Evolutionary conservation across 1,140 invertebrate species (phyloP), one percentile per base, ranked within the genome.

Genomic region (Pogonognathellus flavescens): DNA sequence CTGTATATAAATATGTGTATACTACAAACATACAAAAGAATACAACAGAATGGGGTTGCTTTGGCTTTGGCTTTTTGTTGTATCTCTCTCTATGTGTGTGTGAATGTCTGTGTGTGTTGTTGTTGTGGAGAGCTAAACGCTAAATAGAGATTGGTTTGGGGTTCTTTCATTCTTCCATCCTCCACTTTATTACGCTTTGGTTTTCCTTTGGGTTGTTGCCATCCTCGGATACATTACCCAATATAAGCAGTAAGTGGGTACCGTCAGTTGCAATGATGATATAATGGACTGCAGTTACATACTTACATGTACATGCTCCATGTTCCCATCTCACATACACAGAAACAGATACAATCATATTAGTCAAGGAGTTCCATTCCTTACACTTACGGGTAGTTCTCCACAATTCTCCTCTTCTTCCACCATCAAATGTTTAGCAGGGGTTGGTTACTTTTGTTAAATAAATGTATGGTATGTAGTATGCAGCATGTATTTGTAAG

Each of bases 91-190:
- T n/a, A n/a, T n/a, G n/a, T n/a, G n/a, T n/a, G n/a, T 41, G 31
- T 41, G 31, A 3, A 41, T 41, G 31, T 41, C 31, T 41, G 53
- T n/a, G 53, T 57, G 53, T 57, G 53, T 57, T 13, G 11, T 9
- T 62, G 59, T 76, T 76, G 70, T 76, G 70, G 70, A 76, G 41
- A 76, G 70, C 70, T 76, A 76, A 76, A 76, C 41, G 70, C 31
- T 76, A 76, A 76, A 76, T 76, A 76, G 70, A 76, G 70, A 76
- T 76, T 76, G 70, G 70, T 76, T 76, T 76, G 70, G 70, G 70
- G 31, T 76, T 76, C 70, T 49, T 76, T 76, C 70, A 49, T 49
- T 76, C 70, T 76, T 13, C 70, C 70, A 76, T 76, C 70, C 70
- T 76, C 70, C 70, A 76, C 70, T 76, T 76, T 76, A 76, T 62